Evolutionary conservation across 2,797 vertebrate genomes (phyloP).

Genomic region (Mus spretus): DNA sequence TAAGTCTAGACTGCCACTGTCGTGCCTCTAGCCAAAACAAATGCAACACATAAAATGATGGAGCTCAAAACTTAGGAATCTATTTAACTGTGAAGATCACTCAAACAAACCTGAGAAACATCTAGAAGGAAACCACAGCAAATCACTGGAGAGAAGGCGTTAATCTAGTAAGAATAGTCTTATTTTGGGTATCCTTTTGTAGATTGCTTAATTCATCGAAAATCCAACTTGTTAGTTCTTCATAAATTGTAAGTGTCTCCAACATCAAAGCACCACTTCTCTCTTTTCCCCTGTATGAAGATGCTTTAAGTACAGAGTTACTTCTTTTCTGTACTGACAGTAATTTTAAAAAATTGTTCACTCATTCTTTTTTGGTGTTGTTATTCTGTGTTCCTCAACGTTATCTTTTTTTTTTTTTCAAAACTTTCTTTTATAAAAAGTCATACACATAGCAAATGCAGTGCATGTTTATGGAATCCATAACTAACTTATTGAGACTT

Average conservation of each 20-base stretch:
- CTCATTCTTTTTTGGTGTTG: slow-evolving; percentile 46
- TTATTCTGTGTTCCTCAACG: slow-evolving; percentile 13
- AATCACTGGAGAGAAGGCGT: not conserved
- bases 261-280: not conserved
- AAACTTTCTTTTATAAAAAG: not conserved
- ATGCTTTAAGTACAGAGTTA: not conserved
- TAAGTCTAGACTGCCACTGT: not conserved
- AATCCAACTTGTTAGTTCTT: not conserved
- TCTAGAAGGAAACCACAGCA: not conserved
- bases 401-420: not conserved
- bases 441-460: not conserved
- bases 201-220: not conserved
- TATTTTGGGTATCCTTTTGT: not conserved
- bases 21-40: not conserved
- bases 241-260: not conserved
- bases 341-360: not conserved
- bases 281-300: not conserved
- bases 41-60: not conserved
- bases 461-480: not conserved
- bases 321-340: not conserved
- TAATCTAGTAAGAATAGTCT: not conserved
- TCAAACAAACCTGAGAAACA: not conserved
- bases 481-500: slow-evolving; percentile 15
- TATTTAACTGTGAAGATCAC: not conserved
- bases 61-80: not conserved